Conservation (phyloP, 1,140 invertebrate genomes). For the Sitodiplosis mosellana region DNA sequence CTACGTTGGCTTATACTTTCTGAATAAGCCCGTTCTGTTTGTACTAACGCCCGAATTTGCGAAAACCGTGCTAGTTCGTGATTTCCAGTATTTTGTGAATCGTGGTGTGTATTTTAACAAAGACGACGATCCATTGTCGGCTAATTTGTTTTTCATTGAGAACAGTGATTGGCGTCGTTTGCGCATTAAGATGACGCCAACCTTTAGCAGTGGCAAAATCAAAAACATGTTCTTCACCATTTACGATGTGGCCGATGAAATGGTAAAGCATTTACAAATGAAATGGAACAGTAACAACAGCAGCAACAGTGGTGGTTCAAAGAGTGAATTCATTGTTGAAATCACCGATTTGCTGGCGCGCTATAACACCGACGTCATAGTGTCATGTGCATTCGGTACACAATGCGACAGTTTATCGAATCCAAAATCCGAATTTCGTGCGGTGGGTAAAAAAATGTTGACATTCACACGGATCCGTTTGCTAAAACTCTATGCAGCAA, state of each 20-base stretch:
- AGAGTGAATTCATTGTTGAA: slow-evolving; percentile 9
- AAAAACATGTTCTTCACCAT: slow-evolving; percentile 27
- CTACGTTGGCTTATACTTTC: slow-evolving; percentile 3
- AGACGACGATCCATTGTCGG: slow-evolving; percentile 8
- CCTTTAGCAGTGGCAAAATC: slow-evolving; percentile 32
- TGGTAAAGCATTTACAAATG: slow-evolving; percentile 9
- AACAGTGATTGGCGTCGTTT: slow-evolving; percentile 27
- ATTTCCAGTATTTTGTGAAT: slow-evolving; percentile 8
- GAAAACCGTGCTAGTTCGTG: slow-evolving; percentile 12
- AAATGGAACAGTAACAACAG: slow-evolving; percentile 4
- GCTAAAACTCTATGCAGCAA: background rate
- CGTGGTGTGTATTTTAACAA: slow-evolving; percentile 7
- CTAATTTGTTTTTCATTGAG: slow-evolving; percentile 9
- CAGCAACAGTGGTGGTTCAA: background rate
- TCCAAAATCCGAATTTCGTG: slow-evolving; percentile 18
- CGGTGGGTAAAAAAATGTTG: slow-evolving; percentile 2
- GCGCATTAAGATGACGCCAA: slow-evolving; percentile 26
- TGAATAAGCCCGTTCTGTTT: slow-evolving; percentile 19
- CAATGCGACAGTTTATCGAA: slow-evolving; percentile 18
- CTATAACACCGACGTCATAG: slow-evolving; percentile 28
- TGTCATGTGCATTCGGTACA: slow-evolving; percentile 25
- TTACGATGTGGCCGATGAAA: slow-evolving; percentile 9
- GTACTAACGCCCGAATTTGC: slow-evolving; percentile 14
- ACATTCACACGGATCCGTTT: background rate
- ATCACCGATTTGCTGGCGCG: slow-evolving; percentile 20